Base-by-base conservation (phyloP, 2,888 invertebrate genomes). In the Melanchra persicariae region DNA sequence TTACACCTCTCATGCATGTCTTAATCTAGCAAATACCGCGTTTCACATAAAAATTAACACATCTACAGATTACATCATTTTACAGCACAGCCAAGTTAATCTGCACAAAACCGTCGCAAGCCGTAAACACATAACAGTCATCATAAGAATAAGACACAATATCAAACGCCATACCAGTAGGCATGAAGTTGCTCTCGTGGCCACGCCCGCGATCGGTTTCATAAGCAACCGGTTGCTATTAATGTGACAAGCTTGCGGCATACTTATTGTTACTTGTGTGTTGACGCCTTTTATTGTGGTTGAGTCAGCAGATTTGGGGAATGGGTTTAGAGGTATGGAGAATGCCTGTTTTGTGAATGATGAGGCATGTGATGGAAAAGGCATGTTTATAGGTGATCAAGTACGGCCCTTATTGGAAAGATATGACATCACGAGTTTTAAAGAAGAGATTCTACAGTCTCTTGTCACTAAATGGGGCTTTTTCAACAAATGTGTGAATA, bases 171-270 rank as follows among this genome's bases (percentile, higher is more conserved):
- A 58, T 22, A 30, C 24, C 63, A 63, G 59, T 62, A 65, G 62
- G 63, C 47, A 77, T 81, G 71, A 71, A 74, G 78, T 67, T 62
- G 49, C 59, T 79, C 68, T 76, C 66, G 63, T 26, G 59, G 70
- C 84, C 79, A 66, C 84, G 74, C 84, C 85, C 30, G 74, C 63
- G 67, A 81, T 85, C 59, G 68, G 70, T 85, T 68, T 85, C 74
- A 73, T 81, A 85, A 85, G 57, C 58, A 61, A 77, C 82, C 77
- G 85, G 84, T 85, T 70, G 61, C 59, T 54, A 47, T 63, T 66
- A 51, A 65, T 72, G 74, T 79, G 82, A 74, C 82, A 80, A 68
- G 58, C 77, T 70, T 57, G 70, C 58, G 58, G 81, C 68, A 69
- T 26, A 64, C 40, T 78, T 67, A 77, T 82, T 78, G 74, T 82